Conservation (phyloP, 2,888 invertebrate species). For the Bombylius discolor region DNA sequence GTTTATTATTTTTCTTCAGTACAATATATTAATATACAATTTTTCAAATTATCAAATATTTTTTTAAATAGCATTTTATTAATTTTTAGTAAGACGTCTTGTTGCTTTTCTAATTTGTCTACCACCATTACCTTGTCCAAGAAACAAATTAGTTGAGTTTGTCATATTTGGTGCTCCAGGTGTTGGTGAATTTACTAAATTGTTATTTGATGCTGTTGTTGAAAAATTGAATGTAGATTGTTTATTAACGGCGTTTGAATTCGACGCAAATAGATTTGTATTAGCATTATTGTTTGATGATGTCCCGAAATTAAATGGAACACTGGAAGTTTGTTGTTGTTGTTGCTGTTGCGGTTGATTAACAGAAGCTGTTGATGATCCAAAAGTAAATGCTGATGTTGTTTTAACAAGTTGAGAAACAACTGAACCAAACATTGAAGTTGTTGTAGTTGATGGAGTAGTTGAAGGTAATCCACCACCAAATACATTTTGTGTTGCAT, state of each 20-base stretch:
- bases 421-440: not conserved
- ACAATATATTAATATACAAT: no score
- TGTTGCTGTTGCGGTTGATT: not conserved
- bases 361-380: not conserved
- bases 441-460: not conserved
- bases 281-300: not conserved
- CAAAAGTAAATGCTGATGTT: not conserved
- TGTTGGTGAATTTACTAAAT: not conserved
- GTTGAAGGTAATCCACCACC: not conserved
- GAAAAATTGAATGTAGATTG: not conserved
- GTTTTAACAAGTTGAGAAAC: not conserved
- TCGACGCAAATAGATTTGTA: not conserved
- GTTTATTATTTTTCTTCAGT: no score
- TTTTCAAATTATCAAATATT: no score
- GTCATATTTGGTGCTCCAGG: not conserved
- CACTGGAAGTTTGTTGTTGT: not conserved
- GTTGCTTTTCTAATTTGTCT: slow-evolving; percentile 1
- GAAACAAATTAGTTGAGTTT: not conserved
- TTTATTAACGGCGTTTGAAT: not conserved
- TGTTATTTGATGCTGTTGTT: not conserved
- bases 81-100: not conserved
- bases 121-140: not conserved
- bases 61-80: no score
- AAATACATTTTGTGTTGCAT: not conserved
- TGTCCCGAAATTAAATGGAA: not conserved